A percentile compares a stretch with the other conserved stretches of the same genome.
These are phyloP conservation scores for Phrynosoma blainvillii DNA, from an alignment of 2,113 vertebrate genomes.

Conservation along the genomic window DNA sequence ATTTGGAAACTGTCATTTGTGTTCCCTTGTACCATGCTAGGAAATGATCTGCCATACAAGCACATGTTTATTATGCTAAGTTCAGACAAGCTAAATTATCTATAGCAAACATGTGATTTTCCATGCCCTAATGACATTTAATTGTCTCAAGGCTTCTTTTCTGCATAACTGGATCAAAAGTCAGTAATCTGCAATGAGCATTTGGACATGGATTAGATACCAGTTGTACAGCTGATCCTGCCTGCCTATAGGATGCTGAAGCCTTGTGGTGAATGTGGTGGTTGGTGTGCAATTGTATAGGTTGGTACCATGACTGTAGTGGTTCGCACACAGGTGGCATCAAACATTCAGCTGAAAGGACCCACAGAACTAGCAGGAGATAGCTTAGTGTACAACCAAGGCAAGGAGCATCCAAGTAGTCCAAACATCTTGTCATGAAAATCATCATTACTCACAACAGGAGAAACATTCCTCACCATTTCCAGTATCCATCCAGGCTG, in stretches of 20 bases:
- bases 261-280: neutral
- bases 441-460: neutral
- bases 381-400: neutral
- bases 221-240: neutral
- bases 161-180: neutral
- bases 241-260: neutral
- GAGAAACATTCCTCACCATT: neutral
- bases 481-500: neutral
- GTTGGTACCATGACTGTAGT: too few species aligned
- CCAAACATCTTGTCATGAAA: neutral
- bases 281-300: too few species aligned
- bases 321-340: too few species aligned
- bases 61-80: neutral
- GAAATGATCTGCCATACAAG: neutral
- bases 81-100: too few species aligned
- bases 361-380: neutral
- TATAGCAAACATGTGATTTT: neutral
- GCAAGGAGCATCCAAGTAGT: neutral
- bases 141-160: neutral
- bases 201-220: neutral
- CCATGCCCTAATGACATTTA: neutral
- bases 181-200: neutral
- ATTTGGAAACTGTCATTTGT: neutral
- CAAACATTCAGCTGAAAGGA: neutral
- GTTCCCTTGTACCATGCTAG: neutral